Conservation (phyloP, 2,888 invertebrate species). For the Taphrorychus bicolor region DNA sequence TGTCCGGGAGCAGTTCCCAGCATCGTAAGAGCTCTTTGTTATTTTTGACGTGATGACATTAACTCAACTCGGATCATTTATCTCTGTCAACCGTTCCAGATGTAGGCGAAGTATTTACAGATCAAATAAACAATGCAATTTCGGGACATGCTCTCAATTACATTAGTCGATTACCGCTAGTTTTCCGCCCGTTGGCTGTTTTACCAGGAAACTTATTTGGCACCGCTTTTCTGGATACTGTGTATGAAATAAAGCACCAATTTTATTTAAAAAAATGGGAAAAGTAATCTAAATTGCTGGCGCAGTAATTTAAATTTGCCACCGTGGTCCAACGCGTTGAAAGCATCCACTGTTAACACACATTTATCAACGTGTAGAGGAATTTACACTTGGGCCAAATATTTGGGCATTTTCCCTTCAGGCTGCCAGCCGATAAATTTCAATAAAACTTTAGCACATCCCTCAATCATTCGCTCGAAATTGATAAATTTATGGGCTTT, state of each 20-base stretch:
- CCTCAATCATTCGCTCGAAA: not conserved
- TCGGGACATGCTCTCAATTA: not conserved
- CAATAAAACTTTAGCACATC: conserved; percentile 9
- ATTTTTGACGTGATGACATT: not conserved
- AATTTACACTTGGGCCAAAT: not conserved
- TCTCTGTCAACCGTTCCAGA: not conserved
- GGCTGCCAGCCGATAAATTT: not conserved
- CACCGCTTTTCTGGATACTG: not conserved
- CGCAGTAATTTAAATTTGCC: no score
- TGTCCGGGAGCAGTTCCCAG: not conserved
- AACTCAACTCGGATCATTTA: not conserved
- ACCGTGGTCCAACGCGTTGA: no score
- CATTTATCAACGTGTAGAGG: conserved; percentile 1
- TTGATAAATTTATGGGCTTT: conserved; percentile 5
- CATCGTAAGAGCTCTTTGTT: not conserved
- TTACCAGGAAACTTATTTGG: not conserved
- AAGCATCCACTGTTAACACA: not conserved
- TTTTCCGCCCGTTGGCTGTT: not conserved
- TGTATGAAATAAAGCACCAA: not conserved
- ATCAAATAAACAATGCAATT: not conserved
- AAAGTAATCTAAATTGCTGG: no score
- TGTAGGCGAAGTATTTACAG: conserved; percentile 4
- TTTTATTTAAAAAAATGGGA: not conserved
- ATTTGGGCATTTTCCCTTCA: not conserved
- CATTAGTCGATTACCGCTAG: not conserved